Evolutionary conservation across 2,113 vertebrate species (phyloP), one percentile per base, ranked within the genome.

Genomic region (Scophthalmus maximus): DNA sequence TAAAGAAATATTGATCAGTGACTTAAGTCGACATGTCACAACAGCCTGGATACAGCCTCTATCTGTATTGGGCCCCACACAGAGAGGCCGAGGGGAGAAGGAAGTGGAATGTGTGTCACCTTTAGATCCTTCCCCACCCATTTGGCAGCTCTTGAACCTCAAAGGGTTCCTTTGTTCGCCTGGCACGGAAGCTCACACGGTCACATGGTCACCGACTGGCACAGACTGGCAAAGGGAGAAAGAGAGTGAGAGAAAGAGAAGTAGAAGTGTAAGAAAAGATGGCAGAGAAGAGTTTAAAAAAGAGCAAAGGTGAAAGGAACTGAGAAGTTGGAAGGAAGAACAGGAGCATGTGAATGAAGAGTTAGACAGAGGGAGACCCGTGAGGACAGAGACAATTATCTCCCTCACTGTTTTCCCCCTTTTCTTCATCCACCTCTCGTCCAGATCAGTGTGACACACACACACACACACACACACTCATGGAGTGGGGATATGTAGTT

Each of bases 151-250:
- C 82, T 65, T 8, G 9, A 79, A 81, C 71, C 89, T 89, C 75
- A 89, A 90, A 89, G 82, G 62, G 74, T 81, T 75, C 57, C 82
- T 87, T 92, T 91, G 90, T 92, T 80, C 4, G n/a, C 49, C 36
- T 47, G 66, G 82, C 75, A 89, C 86, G 87, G 85, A 87, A 79
- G 81, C 79, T 79, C 71, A 61, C 71, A 12, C 53, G 65, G 74
- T 90, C 85, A 81, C 85, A 87, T 85, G 86, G 63, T 56, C 22
- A 50, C 68, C 3, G 63, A 62, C 76, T 78, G 81, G 78, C 76
- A 83, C 47, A 44, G 55, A n/a, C 53, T 78, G 87, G 85, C 44
- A 70, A 72, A 67, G 27, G 18, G 70, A 56, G 57, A 27, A 9
- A 18, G 17, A 22, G 20, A 66, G 58, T 27, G 38, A 63, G 32